Base-by-base conservation (phyloP, 1,140 invertebrate genomes). In the Magallana ariakensis region DNA sequence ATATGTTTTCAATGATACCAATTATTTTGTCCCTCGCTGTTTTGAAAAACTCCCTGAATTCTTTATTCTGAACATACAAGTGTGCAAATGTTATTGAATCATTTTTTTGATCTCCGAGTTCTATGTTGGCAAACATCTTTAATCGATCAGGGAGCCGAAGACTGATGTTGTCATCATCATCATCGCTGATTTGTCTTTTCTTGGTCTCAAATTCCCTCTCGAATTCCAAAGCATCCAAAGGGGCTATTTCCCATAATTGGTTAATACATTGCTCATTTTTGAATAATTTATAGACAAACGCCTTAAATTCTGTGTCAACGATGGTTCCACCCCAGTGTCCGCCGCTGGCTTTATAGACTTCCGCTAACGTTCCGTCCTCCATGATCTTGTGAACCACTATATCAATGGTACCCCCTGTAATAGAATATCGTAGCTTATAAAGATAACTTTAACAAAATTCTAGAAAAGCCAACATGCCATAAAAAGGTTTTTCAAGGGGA, bases 1-100 rank as follows among this genome's bases (percentile, higher is more conserved):
- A n/a, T 2, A 84, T 84, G 5, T 57, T n/a, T 46, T 84, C 26
- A 16, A 84, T 58, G 13, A 8, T 1, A 9, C 8, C 4, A 58
- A 84, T 84, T 0, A 84, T 84, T 60, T 60, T 13, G 15, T 13
- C 22, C 8, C 19, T 84, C 0, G 15, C 13, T n/a, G n/a, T n/a
- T 1, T 58, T 19, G 26, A 84, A 84, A 26, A 84, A 84, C 1
- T 57, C 16, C 16, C 26, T 84, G 22, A 84, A 84, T 16, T 84
- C 56, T 84, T n/a, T 4, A 16, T 84, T 84, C 15, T 84, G 13
- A 4, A 84, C 57, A 7, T 84, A 84, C 8, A 84, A 2, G 22
- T 84, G 82, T 11, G n/a, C 82, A 1, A 60, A 57, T 11, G 82
- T 58, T 0, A 75, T 22, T 9, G 57, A 19, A 0, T 75, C n/a